Conservation (phyloP, 2,113 vertebrate genomes). For the Dasyornis broadbenti region DNA sequence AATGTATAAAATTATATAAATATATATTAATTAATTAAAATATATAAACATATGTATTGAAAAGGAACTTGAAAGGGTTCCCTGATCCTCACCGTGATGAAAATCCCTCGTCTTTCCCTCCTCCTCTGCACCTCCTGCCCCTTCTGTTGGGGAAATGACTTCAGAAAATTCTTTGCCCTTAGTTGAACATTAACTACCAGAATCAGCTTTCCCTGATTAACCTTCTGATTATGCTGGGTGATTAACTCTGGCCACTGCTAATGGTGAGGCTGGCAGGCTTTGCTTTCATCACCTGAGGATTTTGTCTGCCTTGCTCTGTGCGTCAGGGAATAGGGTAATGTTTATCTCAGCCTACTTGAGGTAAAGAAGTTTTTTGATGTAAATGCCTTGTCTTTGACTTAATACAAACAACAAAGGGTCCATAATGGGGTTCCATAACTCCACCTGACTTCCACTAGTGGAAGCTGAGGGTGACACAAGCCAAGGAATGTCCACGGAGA, state of each 20-base stretch:
- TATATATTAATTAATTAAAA: not conserved
- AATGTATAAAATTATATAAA: too few species aligned
- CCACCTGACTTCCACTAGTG: not conserved
- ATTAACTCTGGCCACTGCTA: not conserved
- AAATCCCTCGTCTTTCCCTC: not conserved
- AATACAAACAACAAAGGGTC: not conserved
- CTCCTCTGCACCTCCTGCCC: not conserved
- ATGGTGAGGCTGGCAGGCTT: not conserved
- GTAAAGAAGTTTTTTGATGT: accelerated
- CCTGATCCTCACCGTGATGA: not conserved
- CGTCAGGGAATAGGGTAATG: accelerated
- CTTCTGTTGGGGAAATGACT: not conserved
- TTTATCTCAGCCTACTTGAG: not conserved
- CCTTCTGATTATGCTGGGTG: not conserved
- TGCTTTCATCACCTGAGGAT: accelerated
- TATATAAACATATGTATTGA: too few species aligned
- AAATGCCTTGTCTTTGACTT: not conserved
- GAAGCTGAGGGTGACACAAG: not conserved
- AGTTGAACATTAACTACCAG: conserved; percentile 19
- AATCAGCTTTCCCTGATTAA: not conserved
- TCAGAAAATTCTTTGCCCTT: not conserved
- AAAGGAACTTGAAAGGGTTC: not conserved
- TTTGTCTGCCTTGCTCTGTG: not conserved
- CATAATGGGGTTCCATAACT: accelerated
- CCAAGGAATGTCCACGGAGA: not conserved